Conservation (phyloP, 53 echinoderm and acorn worm genomes). For the Actinopyga echinites region DNA sequence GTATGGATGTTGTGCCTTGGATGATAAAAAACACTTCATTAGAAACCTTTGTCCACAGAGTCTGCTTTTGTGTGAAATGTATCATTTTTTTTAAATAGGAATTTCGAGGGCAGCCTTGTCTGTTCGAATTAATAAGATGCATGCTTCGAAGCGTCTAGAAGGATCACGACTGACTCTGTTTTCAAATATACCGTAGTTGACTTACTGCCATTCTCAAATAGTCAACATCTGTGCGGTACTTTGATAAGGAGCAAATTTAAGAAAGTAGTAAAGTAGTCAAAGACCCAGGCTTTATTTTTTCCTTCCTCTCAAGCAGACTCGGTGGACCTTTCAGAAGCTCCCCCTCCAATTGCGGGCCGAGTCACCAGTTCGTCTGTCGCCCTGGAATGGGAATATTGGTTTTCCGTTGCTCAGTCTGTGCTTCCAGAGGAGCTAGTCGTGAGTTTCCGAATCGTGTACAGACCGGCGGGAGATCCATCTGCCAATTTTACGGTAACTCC, state of each 20-base stretch:
- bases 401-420: not conserved
- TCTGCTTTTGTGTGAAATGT: too few species aligned
- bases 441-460: not conserved
- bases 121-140: too few species aligned
- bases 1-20: too few species aligned
- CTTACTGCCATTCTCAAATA: not conserved
- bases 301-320: not conserved
- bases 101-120: too few species aligned
- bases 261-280: too few species aligned
- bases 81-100: too few species aligned
- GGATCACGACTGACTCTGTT: too few species aligned
- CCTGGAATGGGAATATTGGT: slow-evolving; percentile 14
- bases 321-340: not conserved
- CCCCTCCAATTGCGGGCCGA: not conserved
- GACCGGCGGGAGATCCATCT: not conserved
- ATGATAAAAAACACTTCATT: too few species aligned
- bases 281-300: too few species aligned
- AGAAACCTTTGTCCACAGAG: too few species aligned
- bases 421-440: slow-evolving; percentile 1
- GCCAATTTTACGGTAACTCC: not conserved
- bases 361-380: not conserved
- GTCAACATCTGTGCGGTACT: not conserved
- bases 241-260: not conserved
- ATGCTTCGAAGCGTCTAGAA: too few species aligned
- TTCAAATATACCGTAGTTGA: too few species aligned